Evolutionary conservation across 2,113 vertebrate species (phyloP).

Genomic region (Coptodon rendalli): DNA sequence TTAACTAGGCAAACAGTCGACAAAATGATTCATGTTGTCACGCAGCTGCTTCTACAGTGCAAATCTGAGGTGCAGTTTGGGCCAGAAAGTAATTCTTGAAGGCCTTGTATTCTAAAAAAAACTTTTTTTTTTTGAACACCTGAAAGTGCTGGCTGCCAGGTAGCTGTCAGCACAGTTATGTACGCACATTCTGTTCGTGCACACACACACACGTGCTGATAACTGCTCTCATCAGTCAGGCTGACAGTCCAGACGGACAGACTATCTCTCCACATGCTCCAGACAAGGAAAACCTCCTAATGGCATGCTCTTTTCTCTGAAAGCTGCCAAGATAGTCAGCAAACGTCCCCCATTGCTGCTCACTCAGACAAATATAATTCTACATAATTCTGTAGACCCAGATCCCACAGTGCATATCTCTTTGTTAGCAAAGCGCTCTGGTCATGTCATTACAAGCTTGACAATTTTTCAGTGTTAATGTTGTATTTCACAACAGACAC

Average conservation of each 20-base stretch:
- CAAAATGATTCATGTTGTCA: conserved; percentile 30
- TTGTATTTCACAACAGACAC: not conserved
- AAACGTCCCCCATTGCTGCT: conserved; percentile 34
- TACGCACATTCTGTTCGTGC: not conserved
- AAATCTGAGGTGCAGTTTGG: not conserved
- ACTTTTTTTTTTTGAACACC: conserved; percentile 30
- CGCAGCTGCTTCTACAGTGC: not conserved
- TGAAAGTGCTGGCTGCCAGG: conserved; percentile 44
- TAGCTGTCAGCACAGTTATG: conserved; percentile 37
- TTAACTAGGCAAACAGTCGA: conserved; percentile 15
- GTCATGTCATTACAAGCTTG: conserved; percentile 3
- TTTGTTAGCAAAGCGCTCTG: conserved; percentile 3
- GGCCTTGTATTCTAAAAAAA: not conserved
- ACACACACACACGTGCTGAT: conserved; percentile 1
- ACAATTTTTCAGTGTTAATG: not conserved
- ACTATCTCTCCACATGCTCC: conserved; percentile 43
- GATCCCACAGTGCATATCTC: conserved; percentile 31
- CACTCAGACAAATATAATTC: conserved; percentile 38
- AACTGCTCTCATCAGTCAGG: conserved; percentile 45
- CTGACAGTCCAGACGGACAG: conserved; percentile 55
- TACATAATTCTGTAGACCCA: conserved; percentile 23
- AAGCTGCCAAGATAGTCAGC: conserved; percentile 40
- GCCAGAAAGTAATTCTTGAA: conserved; percentile 37
- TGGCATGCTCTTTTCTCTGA: conserved; percentile 20
- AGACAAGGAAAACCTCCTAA: conserved; percentile 41